Evolutionary conservation across 2,113 vertebrate species (phyloP).

Genomic region (Leucosticte australis): DNA sequence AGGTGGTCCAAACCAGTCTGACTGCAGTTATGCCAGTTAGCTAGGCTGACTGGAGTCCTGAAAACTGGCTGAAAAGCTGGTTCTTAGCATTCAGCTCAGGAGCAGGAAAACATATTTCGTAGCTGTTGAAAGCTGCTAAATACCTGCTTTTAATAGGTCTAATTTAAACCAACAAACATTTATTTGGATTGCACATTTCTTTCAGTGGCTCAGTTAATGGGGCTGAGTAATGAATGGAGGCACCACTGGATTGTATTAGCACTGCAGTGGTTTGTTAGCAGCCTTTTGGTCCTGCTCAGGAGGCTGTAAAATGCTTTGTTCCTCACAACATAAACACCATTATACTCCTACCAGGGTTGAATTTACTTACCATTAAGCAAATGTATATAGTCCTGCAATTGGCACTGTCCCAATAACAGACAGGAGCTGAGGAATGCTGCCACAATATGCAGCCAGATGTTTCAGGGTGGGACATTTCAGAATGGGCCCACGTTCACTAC

Average conservation of each 20-base stretch:
- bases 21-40: not conserved
- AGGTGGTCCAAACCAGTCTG: not conserved
- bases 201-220: slow-evolving; percentile 23
- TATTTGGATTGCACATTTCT: slow-evolving; percentile 7
- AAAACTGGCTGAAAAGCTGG: not conserved
- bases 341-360: not conserved
- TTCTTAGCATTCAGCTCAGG: not conserved
- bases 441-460: not conserved
- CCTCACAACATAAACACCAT: slow-evolving; percentile 3
- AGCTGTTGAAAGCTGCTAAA: slow-evolving; percentile 48
- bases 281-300: not conserved
- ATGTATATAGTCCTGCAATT: not conserved
- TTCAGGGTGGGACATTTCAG: not conserved
- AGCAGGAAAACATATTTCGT: not conserved
- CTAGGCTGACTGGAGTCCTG: not conserved
- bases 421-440: not conserved
- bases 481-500: not conserved
- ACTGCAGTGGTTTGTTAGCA: not conserved
- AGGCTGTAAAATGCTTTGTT: slow-evolving; percentile 39
- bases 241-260: not conserved
- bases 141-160: slow-evolving; percentile 43
- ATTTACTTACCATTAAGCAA: slow-evolving; percentile 12
- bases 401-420: not conserved
- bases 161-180: slow-evolving; percentile 38
- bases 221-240: slow-evolving; percentile 18